Conservation (phyloP, 1,140 invertebrate genomes). For the Ips typographus region DNA sequence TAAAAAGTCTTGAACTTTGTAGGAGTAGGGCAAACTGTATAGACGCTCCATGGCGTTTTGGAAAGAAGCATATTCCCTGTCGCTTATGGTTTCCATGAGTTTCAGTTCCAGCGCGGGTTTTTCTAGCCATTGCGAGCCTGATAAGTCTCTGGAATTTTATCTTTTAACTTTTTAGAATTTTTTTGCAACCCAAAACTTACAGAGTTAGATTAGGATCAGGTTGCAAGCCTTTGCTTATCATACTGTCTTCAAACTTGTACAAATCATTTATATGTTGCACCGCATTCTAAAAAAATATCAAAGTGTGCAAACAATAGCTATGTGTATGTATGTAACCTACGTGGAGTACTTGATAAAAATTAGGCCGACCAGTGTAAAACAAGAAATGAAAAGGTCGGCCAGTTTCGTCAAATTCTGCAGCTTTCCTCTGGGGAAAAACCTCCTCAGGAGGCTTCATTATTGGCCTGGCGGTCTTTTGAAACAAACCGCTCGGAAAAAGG, state of each 20-base stretch:
- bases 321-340: conserved; percentile 58
- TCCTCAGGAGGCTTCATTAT: conserved; percentile 83
- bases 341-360: conserved; percentile 81
- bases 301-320: neutral
- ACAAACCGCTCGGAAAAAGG: conserved; percentile 89
- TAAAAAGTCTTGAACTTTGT: conserved; percentile 69
- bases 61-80: conserved; percentile 75
- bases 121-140: conserved; percentile 66
- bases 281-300: conserved; percentile 56
- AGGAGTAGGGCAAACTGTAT: conserved; percentile 68
- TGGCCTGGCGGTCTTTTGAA: conserved; percentile 77
- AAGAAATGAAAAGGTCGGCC: conserved; percentile 86
- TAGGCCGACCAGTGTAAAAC: conserved; percentile 86
- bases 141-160: conserved; percentile 54
- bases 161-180: conserved; percentile 1
- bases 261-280: conserved; percentile 65
- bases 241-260: conserved; percentile 68
- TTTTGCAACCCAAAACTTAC: conserved; percentile 51
- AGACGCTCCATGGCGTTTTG: conserved; percentile 71
- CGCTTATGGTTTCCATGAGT: conserved; percentile 72
- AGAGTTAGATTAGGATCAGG: conserved; percentile 61
- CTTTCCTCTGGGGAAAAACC: conserved; percentile 82
- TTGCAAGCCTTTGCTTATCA: conserved; percentile 61
- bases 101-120: conserved; percentile 66
- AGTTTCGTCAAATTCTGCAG: conserved; percentile 84